Evolutionary conservation across 2,113 vertebrate genomes (phyloP), one percentile per base, ranked within the genome.

Genomic region (Festucalex cinctus): DNA sequence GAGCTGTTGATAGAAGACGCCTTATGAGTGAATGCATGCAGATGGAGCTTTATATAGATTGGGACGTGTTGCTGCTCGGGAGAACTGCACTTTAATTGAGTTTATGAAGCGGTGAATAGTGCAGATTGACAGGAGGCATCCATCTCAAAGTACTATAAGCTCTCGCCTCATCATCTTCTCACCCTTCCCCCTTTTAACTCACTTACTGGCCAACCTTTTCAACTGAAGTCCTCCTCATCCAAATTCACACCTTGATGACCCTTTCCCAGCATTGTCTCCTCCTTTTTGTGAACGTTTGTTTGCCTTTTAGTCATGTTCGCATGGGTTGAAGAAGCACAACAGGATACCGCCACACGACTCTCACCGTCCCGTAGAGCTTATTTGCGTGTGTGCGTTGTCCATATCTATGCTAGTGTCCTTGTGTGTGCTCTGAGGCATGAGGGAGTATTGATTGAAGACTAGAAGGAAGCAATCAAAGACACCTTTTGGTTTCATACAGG

Each of bases 11-110:
- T 44, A 20, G 6, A 53, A 51, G 10, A 9, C 17, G 13, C 81
- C 80, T 68, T 13, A 16, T 37, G 65, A 67, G 14, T 44, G 28
- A 48, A 70, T 28, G 57, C 60, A 35, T 66, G 59, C 36, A 66
- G 59, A 61, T 54, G 54, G 63, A 78, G 77, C 73, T 79, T 61
- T 54, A 82, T 83, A 85, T 75, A 69, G 83, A 68, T 69, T 63
- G 70, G 65, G 65, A 66, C 46, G 69, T 19, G 65, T 48, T 78
- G 64, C 48, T 79, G 73, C 83, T 82, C 74, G 36, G 60, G 82
- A 85, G 81, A 63, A 59, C 51, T 75, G 71, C 51, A 63, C 60
- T 85, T 85, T 86, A 88, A 89, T 86, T 85, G 84, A 86, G 85
- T 90, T 90, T 86, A 86, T 86, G 76, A 86, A 83, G 80, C 73